Evolutionary conservation across 2,113 vertebrate genomes (phyloP).

Genomic region (Dipodomys spectabilis): DNA sequence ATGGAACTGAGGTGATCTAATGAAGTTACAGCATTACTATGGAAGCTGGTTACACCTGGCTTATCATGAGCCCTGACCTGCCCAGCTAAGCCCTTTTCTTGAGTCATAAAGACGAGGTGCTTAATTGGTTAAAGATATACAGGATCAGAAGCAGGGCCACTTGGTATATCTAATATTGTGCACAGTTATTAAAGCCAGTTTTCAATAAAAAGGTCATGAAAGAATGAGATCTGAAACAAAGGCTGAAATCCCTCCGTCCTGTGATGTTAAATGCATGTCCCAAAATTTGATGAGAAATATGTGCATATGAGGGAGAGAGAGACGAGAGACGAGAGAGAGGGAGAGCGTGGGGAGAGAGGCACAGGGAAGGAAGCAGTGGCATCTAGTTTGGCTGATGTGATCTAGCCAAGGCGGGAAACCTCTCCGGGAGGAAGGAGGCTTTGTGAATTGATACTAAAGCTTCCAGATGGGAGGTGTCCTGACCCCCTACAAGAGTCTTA

Average conservation of each 20-base stretch:
- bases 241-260: background rate
- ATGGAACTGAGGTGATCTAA: conserved; percentile 24
- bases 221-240: conserved; percentile 64
- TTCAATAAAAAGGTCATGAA: conserved; percentile 69
- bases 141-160: conserved; percentile 79
- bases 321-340: too few species aligned
- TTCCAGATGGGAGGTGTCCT: too few species aligned
- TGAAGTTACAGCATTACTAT: background rate
- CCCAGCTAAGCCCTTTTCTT: conserved; percentile 80
- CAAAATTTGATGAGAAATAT: conserved; percentile 47
- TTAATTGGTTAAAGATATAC: conserved; percentile 85
- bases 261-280: background rate
- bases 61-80: background rate
- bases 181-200: conserved; percentile 79
- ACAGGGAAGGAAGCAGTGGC: background rate
- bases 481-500: too few species aligned
- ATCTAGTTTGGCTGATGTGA: background rate
- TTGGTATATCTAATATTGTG: conserved; percentile 65
- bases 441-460: too few species aligned
- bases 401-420: background rate
- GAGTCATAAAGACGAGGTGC: conserved; percentile 80
- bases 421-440: background rate
- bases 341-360: too few species aligned
- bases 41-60: background rate
- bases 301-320: background rate